Conservation (phyloP, 2,888 invertebrate species). For the Oxyteleia sp. region DNA sequence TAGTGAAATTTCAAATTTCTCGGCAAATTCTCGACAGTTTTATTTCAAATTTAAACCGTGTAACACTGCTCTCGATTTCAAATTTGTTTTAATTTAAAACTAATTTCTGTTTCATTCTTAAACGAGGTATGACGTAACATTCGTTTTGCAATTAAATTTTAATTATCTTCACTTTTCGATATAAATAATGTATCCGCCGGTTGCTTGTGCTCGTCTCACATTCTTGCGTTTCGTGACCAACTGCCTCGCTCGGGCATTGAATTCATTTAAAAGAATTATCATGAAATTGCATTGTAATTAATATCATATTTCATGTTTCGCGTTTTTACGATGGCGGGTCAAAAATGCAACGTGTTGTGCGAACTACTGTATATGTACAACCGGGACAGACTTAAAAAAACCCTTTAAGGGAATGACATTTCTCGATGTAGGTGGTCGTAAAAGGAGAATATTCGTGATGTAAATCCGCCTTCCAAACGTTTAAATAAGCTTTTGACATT, state of each 20-base stretch:
- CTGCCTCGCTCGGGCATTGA: slow-evolving; percentile 51
- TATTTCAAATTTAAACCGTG: no score
- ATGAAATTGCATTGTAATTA: slow-evolving; percentile 74
- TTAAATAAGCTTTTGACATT: no score
- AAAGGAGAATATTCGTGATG: slow-evolving; percentile 73
- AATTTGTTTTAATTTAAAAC: no score
- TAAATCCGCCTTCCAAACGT: slow-evolving; percentile 6
- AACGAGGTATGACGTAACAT: slow-evolving; percentile 19
- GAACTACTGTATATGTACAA: slow-evolving; percentile 19
- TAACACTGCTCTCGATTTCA: no score
- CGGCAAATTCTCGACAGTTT: no score
- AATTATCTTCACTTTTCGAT: slow-evolving; percentile 47
- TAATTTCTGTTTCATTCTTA: slow-evolving; percentile 46
- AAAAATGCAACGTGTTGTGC: slow-evolving; percentile 61
- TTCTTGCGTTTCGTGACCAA: slow-evolving; percentile 67
- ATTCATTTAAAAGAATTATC: slow-evolving; percentile 75
- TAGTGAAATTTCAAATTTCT: no score
- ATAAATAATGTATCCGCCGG: slow-evolving; percentile 55
- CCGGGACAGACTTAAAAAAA: slow-evolving; percentile 2
- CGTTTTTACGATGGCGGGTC: slow-evolving; percentile 57
- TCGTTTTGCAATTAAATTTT: slow-evolving; percentile 43
- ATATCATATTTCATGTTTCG: slow-evolving; percentile 71
- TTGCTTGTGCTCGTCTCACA: slow-evolving; percentile 42
- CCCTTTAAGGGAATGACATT: slow-evolving; percentile 75
- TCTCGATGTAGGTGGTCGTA: slow-evolving; percentile 60